These are phyloP conservation scores for Drosophila dives DNA, from an alignment of 2,888 invertebrate genomes.

Conservation along the genomic window DNA sequence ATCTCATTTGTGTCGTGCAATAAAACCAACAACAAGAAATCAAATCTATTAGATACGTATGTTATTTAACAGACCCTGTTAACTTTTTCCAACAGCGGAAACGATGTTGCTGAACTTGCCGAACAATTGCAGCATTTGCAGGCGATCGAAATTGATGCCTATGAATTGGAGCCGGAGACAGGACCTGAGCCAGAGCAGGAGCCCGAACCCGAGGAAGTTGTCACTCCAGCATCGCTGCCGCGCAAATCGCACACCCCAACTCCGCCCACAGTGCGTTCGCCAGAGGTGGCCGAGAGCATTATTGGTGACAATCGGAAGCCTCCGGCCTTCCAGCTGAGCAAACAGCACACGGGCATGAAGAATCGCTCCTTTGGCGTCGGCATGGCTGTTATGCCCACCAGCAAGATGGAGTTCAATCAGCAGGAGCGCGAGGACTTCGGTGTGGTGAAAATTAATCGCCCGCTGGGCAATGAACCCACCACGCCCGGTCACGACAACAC, in stretches of 20 bases:
- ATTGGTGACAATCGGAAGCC: slow-evolving; percentile 74
- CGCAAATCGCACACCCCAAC: slow-evolving; percentile 53
- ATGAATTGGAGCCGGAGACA: slow-evolving; percentile 30
- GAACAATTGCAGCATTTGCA: slow-evolving; percentile 56
- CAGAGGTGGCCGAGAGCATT: slow-evolving; percentile 61
- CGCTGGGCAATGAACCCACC: slow-evolving; percentile 72
- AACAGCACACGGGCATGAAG: slow-evolving; percentile 85
- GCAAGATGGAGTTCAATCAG: slow-evolving; percentile 85
- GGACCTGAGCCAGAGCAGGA: slow-evolving; percentile 48
- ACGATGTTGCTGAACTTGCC: slow-evolving; percentile 58
- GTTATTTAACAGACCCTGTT: slow-evolving; percentile 46
- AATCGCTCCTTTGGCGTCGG: slow-evolving; percentile 84
- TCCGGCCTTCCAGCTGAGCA: slow-evolving; percentile 80
- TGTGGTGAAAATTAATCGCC: slow-evolving; percentile 83
- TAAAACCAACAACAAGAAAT: slow-evolving; percentile 48
- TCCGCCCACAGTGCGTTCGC: slow-evolving; percentile 57
- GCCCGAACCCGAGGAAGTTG: slow-evolving; percentile 34
- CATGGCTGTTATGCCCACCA: slow-evolving; percentile 83
- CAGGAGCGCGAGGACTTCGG: slow-evolving; percentile 83
- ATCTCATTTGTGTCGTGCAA: slow-evolving; percentile 65
- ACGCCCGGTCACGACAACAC: slow-evolving; percentile 77
- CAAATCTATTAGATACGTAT: slow-evolving; percentile 12
- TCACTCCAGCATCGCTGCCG: slow-evolving; percentile 47
- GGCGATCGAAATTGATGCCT: slow-evolving; percentile 22
- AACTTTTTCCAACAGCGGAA: slow-evolving; percentile 54